Base-by-base conservation (phyloP, 2,888 invertebrate genomes). In the Ethmia dodecea region DNA sequence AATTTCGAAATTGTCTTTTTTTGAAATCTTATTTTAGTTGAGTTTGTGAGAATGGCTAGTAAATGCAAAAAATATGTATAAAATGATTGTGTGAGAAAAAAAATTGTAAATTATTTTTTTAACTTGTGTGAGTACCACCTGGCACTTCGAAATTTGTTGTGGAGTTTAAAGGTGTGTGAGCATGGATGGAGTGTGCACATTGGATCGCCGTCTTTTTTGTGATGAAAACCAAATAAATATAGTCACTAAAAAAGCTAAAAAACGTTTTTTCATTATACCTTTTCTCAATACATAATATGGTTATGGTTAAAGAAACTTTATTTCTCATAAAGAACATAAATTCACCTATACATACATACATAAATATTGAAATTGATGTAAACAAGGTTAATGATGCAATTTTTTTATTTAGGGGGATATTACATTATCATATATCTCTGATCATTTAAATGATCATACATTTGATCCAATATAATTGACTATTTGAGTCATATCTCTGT, bases 151-250 rank as follows among this genome's bases (percentile, higher is more conserved):
- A 11, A 20, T 15, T 15, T 33, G 37, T 37, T 36, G 15, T 36
- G 27, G 36, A 31, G 35, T 33, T 28, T 31, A 39, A 40, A 35
- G 39, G 40, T 37, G 40, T 40, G 34, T 30, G 32, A 38, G 40
- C 42, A 40, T 30, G 43, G 38, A 37, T 31, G 36, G 42, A 34
- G 53, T 42, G 45, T 43, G 22, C 8, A 9, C 9, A 22, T 22
- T 45, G 51, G 42, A 22, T 38, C 40, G 48, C 49, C 46, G 52
- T 61, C 42, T 57, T 47, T 47, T 43, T 68, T 66, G 75, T 81
- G 70, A 76, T 72, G 65, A 51, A 68, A 64, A 69, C 80, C 78
- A 80, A 80, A 81, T 81, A 78, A 74, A 79, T 55, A 65, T 72
- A 67, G 63, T 45, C 47, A 54, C 37, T 34, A 52, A 52, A 35